A percentile compares a stretch with the other conserved stretches of the same genome.
Evolutionary conservation across 2,113 vertebrate species (phyloP).

Genomic region (Canis aureus): DNA sequence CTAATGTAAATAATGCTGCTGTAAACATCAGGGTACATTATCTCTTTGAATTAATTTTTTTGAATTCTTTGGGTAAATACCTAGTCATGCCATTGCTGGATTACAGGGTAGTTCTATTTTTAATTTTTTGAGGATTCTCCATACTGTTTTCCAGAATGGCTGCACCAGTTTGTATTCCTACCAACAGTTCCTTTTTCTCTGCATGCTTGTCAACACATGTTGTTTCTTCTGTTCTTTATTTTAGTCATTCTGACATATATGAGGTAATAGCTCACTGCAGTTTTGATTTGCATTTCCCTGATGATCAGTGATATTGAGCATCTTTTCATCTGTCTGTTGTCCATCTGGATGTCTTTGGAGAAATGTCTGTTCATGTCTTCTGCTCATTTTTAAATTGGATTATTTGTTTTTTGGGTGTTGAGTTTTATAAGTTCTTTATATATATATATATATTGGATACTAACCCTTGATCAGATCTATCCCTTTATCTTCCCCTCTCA

Average conservation of each 20-base stretch:
- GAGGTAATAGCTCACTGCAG: not conserved
- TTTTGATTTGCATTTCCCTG: not conserved
- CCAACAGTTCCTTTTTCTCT: not conserved
- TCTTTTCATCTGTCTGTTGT: not conserved
- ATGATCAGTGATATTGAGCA: not conserved
- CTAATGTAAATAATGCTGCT: not conserved
- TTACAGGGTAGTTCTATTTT: not conserved
- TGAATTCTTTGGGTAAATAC: not conserved
- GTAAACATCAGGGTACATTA: not conserved
- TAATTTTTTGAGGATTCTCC: not conserved
- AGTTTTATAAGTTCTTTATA: not conserved
- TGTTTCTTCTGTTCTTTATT: not conserved
- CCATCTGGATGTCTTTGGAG: not conserved
- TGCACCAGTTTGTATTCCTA: not conserved
- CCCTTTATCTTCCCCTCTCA: not conserved
- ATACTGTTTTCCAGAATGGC: not conserved
- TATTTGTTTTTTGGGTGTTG: not conserved
- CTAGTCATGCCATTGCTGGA: not conserved
- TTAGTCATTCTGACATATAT: not conserved
- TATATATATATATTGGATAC: not conserved
- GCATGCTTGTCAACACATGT: not conserved
- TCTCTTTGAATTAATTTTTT: not conserved
- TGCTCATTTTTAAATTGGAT: not conserved
- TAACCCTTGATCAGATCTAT: not conserved
- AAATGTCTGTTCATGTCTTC: not conserved